Conservation (phyloP, 2,113 vertebrate species). For the Cepphus grylle region DNA sequence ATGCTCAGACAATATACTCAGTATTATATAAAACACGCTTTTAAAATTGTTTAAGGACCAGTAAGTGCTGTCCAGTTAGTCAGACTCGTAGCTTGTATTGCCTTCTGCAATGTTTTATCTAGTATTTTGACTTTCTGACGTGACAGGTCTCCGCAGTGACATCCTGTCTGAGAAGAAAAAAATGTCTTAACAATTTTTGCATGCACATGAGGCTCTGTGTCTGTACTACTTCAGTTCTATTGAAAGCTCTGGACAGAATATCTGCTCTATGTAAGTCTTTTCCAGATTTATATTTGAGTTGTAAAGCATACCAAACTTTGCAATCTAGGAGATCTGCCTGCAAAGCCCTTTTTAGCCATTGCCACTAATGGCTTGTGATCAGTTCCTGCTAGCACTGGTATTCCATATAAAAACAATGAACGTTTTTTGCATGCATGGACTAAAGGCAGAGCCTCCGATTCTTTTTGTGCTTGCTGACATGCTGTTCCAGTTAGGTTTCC, state of each 20-base stretch:
- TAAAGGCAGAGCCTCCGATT: neutral
- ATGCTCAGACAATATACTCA: neutral
- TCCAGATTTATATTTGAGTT: neutral
- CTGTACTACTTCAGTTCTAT: neutral
- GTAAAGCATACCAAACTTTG: neutral
- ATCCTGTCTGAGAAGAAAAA: neutral
- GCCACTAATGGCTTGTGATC: neutral
- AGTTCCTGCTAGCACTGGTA: neutral
- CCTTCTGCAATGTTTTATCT: neutral
- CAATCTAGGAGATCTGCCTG: neutral
- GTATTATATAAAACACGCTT: neutral
- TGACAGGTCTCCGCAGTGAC: neutral
- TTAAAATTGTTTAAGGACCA: neutral
- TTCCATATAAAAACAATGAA: neutral
- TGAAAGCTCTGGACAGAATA: neutral
- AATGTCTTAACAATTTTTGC: neutral
- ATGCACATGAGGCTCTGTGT: neutral
- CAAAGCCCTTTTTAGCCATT: neutral
- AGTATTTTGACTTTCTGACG: neutral
- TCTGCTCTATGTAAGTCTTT: neutral
- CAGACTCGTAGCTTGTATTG: neutral
- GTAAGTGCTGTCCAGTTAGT: neutral
- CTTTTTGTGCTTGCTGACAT: constrained; percentile 28
- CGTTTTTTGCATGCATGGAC: neutral
- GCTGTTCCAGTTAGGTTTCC: constrained; percentile 46